Evolutionary conservation across 1,140 invertebrate species (phyloP), one percentile per base, ranked within the genome.

Genomic region (Drosophila tani): DNA sequence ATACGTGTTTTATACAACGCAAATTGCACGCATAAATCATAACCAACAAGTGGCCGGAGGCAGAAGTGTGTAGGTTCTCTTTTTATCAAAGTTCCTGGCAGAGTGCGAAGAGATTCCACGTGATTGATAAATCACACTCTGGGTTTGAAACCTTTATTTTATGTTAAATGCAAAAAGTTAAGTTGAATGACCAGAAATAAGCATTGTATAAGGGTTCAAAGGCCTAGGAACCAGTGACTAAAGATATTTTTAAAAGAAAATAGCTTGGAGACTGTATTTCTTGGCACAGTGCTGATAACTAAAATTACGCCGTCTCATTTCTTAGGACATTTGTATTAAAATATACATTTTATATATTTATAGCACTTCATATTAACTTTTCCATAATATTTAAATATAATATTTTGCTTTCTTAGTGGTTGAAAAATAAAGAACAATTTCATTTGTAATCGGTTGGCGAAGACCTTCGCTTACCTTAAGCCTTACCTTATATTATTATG

Each of bases 21-120:
- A 76, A 86, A 86, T 86, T 79, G 79, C 65, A 66, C 24, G 38
- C 79, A 86, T 82, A 86, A 86, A 86, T 86, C 82, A 86, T 35
- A 69, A 57, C 50, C 76, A 84, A 81, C 78, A 79, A 84, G 82
- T 55, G 51, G 19, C 32, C 21, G 47, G 46, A 59, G 53, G 12
- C 45, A 45, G 8, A 47, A 21, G 27, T 47, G 32, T 12, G 11
- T 11, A 11, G 9, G 32, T 35, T 35, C 2, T 35, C 8, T 19
- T 24, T 24, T 17, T 24, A 12, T 21, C 17, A 66, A 66, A 45
- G 27, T 21, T 43, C 17, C 27, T 27, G 29, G 7, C 15, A 24
- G 19, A 46, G 19, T 38, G 49, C 21, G 21, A 1, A 11, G 2
- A 74, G 71, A 74, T 75, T 46, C 27, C 43, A 75, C n/a, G 57